These are phyloP conservation scores for Drosophila falleni DNA, from an alignment of 2,888 invertebrate genomes.

Conservation along the genomic window DNA sequence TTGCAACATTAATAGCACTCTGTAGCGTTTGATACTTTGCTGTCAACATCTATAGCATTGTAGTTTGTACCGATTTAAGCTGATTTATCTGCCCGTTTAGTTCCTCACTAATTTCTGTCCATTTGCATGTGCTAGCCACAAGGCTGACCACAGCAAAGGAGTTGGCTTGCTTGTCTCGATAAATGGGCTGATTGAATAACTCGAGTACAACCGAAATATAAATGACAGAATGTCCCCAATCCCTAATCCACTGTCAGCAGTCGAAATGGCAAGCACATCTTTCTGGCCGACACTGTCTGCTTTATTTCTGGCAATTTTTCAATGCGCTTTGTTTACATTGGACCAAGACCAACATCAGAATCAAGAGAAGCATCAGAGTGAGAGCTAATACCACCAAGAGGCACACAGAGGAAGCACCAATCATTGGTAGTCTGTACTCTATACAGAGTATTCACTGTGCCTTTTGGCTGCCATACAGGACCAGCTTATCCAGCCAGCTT, in stretches of 20 bases:
- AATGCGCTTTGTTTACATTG: constrained; percentile 71
- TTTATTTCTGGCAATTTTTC: constrained; percentile 72
- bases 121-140: constrained; percentile 41
- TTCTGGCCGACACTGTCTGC: constrained; percentile 31
- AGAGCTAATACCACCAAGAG: constrained; percentile 39
- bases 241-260: constrained; percentile 44
- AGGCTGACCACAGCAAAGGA: constrained; percentile 61
- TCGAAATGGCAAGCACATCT: constrained; percentile 32
- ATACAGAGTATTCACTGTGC: constrained; percentile 44
- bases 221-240: constrained; percentile 51
- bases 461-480: constrained; percentile 54
- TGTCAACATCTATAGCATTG: constrained; percentile 7
- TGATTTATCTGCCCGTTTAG: constrained; percentile 48
- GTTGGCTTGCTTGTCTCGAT: constrained; percentile 32
- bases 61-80: constrained; percentile 14
- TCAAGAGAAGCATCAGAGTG: constrained; percentile 21
- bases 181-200: constrained; percentile 71
- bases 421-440: constrained; percentile 14
- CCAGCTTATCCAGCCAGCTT: constrained; percentile 53
- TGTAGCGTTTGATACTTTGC: not conserved
- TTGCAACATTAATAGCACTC: constrained; percentile 33
- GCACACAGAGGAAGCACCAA: constrained; percentile 29
- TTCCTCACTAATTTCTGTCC: constrained; percentile 61
- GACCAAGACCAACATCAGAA: constrained; percentile 31
- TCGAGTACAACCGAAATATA: constrained; percentile 63